These are phyloP conservation scores for Rutilus rutilus DNA, from an alignment of 2,113 vertebrate species.

Conservation along the genomic window DNA sequence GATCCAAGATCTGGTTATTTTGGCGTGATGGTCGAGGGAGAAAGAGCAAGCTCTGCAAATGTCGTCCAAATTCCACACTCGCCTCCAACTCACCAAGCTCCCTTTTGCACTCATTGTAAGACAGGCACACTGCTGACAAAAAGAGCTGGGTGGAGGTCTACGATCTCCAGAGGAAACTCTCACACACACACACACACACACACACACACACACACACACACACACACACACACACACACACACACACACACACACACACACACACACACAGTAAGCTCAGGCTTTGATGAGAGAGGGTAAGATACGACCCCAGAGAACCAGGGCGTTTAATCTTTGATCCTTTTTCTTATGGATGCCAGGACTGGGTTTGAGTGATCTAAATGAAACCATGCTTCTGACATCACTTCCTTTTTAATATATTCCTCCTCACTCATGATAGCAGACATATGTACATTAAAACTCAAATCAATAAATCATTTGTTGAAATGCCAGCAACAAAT, in stretches of 20 bases:
- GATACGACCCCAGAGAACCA: conserved; percentile 20
- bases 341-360: neutral
- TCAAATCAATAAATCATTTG: neutral
- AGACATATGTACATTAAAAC: neutral
- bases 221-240: conserved; percentile 4
- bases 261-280: neutral
- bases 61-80: conserved; percentile 56
- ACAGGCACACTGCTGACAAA: conserved; percentile 28
- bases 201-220: conserved; percentile 6
- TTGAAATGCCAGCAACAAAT: neutral
- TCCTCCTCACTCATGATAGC: neutral
- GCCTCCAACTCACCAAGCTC: conserved; percentile 39
- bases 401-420: conserved; percentile 29
- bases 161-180: conserved; percentile 59
- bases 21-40: conserved; percentile 46
- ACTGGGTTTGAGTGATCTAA: conserved; percentile 19
- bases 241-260: conserved; percentile 1
- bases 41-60: conserved; percentile 36
- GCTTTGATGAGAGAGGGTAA: conserved; percentile 36
- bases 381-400: conserved; percentile 29
- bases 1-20: conserved; percentile 57
- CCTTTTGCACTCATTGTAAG: conserved; percentile 46
- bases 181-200: conserved; percentile 13
- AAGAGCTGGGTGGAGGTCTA: conserved; percentile 45
- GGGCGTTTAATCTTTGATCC: conserved; percentile 8